Evolutionary conservation across 2,888 invertebrate species (phyloP).

Genomic region (Sepiola atlantica): DNA sequence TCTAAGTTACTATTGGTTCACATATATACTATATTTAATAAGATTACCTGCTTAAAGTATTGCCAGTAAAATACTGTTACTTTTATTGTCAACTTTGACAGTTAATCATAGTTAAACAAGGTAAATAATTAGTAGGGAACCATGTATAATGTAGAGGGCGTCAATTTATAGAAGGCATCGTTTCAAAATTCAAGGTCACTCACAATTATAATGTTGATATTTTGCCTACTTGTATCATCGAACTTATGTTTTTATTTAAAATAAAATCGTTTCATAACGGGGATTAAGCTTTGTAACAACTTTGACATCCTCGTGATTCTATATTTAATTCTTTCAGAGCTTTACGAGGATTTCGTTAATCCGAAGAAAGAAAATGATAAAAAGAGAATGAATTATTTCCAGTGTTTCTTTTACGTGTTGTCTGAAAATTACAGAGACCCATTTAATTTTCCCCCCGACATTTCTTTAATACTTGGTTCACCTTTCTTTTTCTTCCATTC

Average conservation of each 20-base stretch:
- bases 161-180: not conserved
- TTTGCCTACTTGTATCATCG: not conserved
- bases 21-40: too few species aligned
- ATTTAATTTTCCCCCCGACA: not conserved
- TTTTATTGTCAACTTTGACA: too few species aligned
- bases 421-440: not conserved
- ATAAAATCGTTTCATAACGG: not conserved
- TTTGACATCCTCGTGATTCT: slow-evolving; percentile 13
- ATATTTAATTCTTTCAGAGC: not conserved
- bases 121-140: too few species aligned
- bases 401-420: not conserved
- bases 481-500: not conserved
- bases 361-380: not conserved
- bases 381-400: too few species aligned
- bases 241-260: not conserved
- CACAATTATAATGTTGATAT: not conserved
- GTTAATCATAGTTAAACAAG: too few species aligned
- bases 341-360: not conserved
- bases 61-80: too few species aligned
- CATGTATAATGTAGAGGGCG: too few species aligned
- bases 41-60: too few species aligned
- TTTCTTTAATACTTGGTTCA: not conserved
- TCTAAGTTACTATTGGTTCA: too few species aligned
- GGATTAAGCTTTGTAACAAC: not conserved
- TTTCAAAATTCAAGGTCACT: not conserved